phyloP scores from a whole-genome alignment of 2,888 invertebrate species.

The Phengaris alcon region DNA sequence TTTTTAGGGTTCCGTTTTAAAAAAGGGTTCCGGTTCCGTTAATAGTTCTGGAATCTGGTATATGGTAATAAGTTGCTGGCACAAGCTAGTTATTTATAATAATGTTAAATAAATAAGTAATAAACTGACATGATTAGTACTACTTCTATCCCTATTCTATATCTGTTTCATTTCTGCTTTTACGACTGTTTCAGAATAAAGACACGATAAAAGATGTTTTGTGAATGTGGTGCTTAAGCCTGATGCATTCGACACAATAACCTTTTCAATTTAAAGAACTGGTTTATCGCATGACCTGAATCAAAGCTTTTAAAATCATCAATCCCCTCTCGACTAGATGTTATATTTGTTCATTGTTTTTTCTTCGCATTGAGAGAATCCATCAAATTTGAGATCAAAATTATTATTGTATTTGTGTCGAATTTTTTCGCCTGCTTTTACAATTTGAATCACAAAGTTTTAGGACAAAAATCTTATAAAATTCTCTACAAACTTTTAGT shows the following conservation, averaged over 20 bases:
- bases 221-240: background rate
- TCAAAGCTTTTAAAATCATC: slow-evolving; percentile 15
- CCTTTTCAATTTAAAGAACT: slow-evolving; percentile 3
- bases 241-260: background rate
- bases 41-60: too few species aligned
- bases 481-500: too few species aligned
- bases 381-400: background rate
- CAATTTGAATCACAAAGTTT: too few species aligned
- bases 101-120: too few species aligned
- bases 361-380: background rate
- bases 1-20: too few species aligned
- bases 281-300: background rate
- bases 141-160: too few species aligned
- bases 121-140: too few species aligned
- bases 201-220: background rate
- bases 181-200: background rate
- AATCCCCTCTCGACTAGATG: background rate
- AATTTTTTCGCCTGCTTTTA: background rate
- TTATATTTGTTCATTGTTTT: background rate
- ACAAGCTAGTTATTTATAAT: too few species aligned
- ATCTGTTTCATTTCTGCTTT: background rate
- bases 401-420: background rate
- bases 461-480: too few species aligned
- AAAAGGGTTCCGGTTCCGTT: too few species aligned
- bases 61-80: too few species aligned